A percentile compares a stretch with the other conserved stretches of the same genome.
These are phyloP conservation scores for Rhombomys opimus DNA, from an alignment of 2,113 vertebrate genomes.

Conservation along the genomic window DNA sequence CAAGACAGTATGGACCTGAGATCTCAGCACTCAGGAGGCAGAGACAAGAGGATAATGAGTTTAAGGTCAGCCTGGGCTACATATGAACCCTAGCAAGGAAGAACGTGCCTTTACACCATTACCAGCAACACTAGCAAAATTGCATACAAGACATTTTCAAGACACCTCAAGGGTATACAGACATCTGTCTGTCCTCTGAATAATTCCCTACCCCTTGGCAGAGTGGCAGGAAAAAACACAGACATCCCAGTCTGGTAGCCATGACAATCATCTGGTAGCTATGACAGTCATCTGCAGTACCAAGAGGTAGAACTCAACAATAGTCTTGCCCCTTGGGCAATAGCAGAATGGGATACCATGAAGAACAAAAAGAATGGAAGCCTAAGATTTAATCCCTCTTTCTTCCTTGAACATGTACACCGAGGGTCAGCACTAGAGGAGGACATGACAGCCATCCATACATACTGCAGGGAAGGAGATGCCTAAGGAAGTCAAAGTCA, in stretches of 20 bases:
- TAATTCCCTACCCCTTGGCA: not conserved
- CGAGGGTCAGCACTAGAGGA: not conserved
- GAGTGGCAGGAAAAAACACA: not conserved
- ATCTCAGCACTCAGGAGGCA: not conserved
- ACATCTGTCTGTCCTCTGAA: not conserved
- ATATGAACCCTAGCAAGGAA: not conserved
- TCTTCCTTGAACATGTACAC: not conserved
- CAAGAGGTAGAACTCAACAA: not conserved
- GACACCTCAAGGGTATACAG: not conserved
- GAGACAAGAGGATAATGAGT: not conserved
- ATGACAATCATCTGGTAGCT: not conserved
- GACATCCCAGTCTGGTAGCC: not conserved
- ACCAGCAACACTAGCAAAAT: not conserved
- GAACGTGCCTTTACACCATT: not conserved
- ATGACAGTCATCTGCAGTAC: not conserved
- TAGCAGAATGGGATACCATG: not conserved
- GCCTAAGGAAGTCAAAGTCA: not conserved
- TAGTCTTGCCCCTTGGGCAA: not conserved
- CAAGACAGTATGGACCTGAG: not conserved
- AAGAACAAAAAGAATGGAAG: conserved; percentile 2
- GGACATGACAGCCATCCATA: not conserved
- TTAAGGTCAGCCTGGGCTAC: not conserved
- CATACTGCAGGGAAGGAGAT: not conserved
- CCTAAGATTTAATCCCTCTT: not conserved
- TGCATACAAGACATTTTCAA: not conserved